Percentiles rank a stretch among this genome's conserved stretches.
Conservation (phyloP, 2,888 invertebrate genomes). For the Peribatodes rhomboidaria region DNA sequence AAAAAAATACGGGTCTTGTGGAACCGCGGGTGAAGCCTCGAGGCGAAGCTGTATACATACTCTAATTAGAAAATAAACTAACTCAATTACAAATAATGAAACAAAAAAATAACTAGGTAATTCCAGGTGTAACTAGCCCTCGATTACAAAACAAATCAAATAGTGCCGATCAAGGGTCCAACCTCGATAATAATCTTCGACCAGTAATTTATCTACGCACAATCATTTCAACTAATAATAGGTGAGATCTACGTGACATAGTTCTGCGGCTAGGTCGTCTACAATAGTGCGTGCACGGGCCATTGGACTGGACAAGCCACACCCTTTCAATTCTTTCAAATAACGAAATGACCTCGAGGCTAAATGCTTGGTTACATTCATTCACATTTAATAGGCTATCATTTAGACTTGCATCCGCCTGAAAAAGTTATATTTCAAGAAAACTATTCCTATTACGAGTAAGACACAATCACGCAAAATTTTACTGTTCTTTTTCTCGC, state of each 20-base stretch:
- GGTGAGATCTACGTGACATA: conserved; percentile 47
- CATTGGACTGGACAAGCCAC: conserved; percentile 55
- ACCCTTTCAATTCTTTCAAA: conserved; percentile 71
- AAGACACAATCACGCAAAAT: neutral
- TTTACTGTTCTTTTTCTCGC: neutral
- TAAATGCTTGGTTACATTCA: conserved; percentile 20
- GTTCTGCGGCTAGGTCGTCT: conserved; percentile 43
- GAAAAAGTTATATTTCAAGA: conserved; percentile 2
- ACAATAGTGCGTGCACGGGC: conserved; percentile 51
- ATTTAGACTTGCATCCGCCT: conserved; percentile 17
- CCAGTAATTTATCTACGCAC: conserved; percentile 12
- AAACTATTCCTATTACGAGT: neutral
- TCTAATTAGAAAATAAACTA: too few relatives aligned
- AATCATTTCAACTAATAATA: conserved; percentile 37
- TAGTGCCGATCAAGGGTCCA: conserved; percentile 25
- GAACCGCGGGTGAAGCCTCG: too few relatives aligned
- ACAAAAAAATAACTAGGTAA: neutral
- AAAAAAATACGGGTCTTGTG: too few relatives aligned
- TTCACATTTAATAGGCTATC: conserved; percentile 11
- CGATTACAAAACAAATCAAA: conserved; percentile 8
- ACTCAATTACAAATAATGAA: too few relatives aligned
- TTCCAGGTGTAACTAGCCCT: neutral
- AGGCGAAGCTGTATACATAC: too few relatives aligned
- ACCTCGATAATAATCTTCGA: conserved; percentile 30
- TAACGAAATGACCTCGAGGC: conserved; percentile 50